Conservation (phyloP, 2,113 vertebrate genomes). For the Vulpes ferrilata region DNA sequence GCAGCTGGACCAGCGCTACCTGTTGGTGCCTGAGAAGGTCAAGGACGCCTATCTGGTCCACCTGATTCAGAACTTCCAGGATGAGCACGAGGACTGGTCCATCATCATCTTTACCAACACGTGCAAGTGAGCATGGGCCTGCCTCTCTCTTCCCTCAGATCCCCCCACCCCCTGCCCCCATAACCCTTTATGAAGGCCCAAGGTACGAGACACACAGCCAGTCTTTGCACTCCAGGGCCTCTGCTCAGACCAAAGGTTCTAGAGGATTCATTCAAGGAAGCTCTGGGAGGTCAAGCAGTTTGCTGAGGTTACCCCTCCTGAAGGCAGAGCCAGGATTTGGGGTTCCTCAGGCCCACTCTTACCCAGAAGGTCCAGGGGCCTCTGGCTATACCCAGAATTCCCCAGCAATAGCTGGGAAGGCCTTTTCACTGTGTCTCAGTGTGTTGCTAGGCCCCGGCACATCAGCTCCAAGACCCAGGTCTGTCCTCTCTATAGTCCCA, state of each 20-base stretch:
- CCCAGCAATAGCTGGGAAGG: neutral
- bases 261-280: neutral
- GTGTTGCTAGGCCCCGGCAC: neutral
- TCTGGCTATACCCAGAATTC: neutral
- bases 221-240: neutral
- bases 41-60: constrained; percentile 97
- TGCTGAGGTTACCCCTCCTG: neutral
- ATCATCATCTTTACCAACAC: constrained; percentile 97
- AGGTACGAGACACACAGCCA: neutral
- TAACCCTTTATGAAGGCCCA: neutral
- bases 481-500: neutral
- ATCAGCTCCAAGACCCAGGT: neutral
- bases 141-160: accelerated
- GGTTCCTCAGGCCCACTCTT: neutral
- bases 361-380: neutral
- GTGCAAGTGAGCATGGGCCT: constrained; percentile 92
- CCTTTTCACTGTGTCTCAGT: neutral
- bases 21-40: constrained; percentile 95
- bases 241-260: neutral
- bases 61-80: constrained; percentile 94
- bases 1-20: constrained; percentile 94
- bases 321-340: neutral
- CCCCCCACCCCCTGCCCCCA: too few species aligned
- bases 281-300: neutral
- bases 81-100: constrained; percentile 95